Evolutionary conservation across 2,113 vertebrate genomes (phyloP).

Genomic region (Tor tambroides): DNA sequence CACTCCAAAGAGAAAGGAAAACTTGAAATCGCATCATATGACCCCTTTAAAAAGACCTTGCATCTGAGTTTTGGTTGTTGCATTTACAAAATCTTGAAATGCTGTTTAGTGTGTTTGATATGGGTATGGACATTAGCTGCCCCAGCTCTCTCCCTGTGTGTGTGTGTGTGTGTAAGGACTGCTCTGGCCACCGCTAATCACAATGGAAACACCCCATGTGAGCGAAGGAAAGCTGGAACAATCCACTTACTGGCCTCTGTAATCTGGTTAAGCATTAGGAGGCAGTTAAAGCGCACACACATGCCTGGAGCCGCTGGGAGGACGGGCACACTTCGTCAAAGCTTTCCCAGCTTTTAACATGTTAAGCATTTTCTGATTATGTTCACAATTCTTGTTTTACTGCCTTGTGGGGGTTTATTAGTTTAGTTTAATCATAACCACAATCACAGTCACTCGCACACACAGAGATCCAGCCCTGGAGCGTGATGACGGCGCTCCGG

Average conservation of each 20-base stretch:
- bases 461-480: slow-evolving; percentile 73
- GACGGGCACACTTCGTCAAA: slow-evolving; percentile 4
- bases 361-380: slow-evolving; percentile 59
- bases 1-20: no score
- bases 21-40: no score
- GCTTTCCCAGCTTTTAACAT: slow-evolving; percentile 36
- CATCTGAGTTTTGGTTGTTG: background rate
- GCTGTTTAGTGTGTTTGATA: background rate
- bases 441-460: slow-evolving; percentile 46
- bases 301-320: slow-evolving; percentile 32
- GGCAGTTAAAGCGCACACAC: slow-evolving; percentile 78
- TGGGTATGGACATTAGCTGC: background rate
- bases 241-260: slow-evolving; percentile 99
- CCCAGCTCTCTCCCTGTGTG: slow-evolving; percentile 14
- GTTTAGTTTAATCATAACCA: slow-evolving; percentile 45
- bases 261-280: slow-evolving; percentile 98
- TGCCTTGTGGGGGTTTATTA: slow-evolving; percentile 51
- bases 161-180: slow-evolving; percentile 71
- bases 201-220: slow-evolving; percentile 86
- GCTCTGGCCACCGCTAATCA: slow-evolving; percentile 86
- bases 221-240: slow-evolving; percentile 95
- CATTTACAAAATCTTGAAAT: background rate
- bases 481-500: slow-evolving; percentile 77
- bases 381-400: slow-evolving; percentile 40
- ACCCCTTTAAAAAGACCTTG: background rate